A percentile compares a stretch with the other conserved stretches of the same genome.
Evolutionary conservation across 2,797 vertebrate species (phyloP).

Genomic region (Eutrigla gurnardus): DNA sequence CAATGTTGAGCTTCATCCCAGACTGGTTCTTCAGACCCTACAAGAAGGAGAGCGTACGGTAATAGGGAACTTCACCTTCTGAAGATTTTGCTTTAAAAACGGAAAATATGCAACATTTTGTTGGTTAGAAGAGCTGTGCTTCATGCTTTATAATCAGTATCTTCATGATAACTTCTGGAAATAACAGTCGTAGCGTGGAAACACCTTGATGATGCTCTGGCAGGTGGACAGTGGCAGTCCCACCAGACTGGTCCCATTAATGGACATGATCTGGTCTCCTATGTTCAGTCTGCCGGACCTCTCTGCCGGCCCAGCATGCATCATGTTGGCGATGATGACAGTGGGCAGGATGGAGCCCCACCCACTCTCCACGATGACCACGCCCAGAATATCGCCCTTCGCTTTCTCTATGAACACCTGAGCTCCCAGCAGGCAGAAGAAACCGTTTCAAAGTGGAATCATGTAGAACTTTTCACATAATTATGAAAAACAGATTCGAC

Average conservation of each 20-base stretch:
- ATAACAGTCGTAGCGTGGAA: not conserved
- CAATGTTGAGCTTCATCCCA: conserved; percentile 93
- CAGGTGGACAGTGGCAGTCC: conserved; percentile 95
- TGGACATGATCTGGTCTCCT: conserved; percentile 99
- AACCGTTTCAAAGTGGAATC: not conserved
- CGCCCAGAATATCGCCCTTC: conserved; percentile 95
- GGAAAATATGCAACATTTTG: too few relatives aligned
- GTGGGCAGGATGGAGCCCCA: conserved; percentile 98
- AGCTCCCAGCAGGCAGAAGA: conserved; percentile 8
- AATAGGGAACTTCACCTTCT: not conserved
- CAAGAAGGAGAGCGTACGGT: not conserved
- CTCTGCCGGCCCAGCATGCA: conserved; percentile 96
- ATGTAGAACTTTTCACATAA: not conserved
- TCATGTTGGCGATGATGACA: conserved; percentile 98
- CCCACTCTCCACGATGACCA: conserved; percentile 97
- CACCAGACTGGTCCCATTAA: conserved; percentile 96
- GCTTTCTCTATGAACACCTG: conserved; percentile 96
- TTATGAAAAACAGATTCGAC: not conserved
- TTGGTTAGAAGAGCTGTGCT: not conserved
- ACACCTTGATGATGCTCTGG: conserved; percentile 98
- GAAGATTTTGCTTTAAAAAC: too few relatives aligned
- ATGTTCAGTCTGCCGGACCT: conserved; percentile 94
- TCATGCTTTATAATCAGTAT: not conserved
- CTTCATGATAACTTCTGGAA: not conserved
- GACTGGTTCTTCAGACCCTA: conserved; percentile 96